phyloP scores from a whole-genome alignment of 1,140 invertebrate species.

The Orchesella cincta region DNA sequence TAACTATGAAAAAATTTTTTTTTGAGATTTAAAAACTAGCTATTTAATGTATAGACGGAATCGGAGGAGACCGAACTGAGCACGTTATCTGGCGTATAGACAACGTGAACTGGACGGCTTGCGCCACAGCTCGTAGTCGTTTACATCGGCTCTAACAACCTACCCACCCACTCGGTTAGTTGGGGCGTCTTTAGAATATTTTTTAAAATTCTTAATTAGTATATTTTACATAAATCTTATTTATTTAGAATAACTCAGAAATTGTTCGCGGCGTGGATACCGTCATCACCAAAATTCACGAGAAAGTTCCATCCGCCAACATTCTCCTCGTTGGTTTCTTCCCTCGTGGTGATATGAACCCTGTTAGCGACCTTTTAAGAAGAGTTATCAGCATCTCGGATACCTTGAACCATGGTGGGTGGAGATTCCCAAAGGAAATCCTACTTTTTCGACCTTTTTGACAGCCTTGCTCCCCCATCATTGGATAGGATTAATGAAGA shows the following conservation, averaged over 20 bases:
- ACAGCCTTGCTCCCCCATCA: not conserved
- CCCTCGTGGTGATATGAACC: not conserved
- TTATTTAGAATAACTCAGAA: not conserved
- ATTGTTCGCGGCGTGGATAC: not conserved
- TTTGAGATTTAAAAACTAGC: no score
- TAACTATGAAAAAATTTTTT: no score
- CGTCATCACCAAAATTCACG: not conserved
- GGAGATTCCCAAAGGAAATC: not conserved
- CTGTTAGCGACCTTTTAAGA: not conserved
- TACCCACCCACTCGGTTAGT: not conserved
- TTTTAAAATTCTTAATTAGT: no score
- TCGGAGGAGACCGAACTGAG: conserved; percentile 63
- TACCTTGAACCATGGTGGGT: not conserved
- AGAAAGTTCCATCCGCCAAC: not conserved
- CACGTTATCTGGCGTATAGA: conserved; percentile 63
- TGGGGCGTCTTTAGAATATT: no score
- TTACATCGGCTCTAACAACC: conserved; percentile 45
- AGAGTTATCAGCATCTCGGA: not conserved
- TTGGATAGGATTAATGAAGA: not conserved
- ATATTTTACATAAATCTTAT: no score
- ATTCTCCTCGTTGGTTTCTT: not conserved
- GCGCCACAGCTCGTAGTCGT: conserved; percentile 56
- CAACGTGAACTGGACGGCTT: conserved; percentile 64
- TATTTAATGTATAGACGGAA: no score
- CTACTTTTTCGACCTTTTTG: not conserved